Evolutionary conservation across 2,113 vertebrate genomes (phyloP), one percentile per base, ranked within the genome.

Genomic region (Zeus faber): DNA sequence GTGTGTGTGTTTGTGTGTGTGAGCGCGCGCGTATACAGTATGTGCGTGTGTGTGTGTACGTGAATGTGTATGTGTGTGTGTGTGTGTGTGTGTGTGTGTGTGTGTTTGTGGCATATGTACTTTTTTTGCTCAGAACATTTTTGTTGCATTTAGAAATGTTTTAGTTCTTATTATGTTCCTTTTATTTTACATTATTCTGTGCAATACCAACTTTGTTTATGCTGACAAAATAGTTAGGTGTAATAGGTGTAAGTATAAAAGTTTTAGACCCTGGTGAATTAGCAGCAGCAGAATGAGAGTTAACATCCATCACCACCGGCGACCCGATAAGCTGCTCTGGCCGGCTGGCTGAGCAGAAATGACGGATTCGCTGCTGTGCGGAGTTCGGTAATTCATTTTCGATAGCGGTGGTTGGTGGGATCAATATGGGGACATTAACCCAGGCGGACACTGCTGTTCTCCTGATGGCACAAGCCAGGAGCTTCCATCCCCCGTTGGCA

Each of bases 371-470:
- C 78, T 83, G 78, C 77, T 68, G 74, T 70, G 77, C 80, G 66
- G 70, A 77, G 72, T 76, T 77, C 66, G 79, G 81, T 86, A 83
- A 89, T 87, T 89, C 81, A 85, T 87, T 86, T 89, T 83, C 85
- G 75, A 86, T 89, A 85, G 79, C 81, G 67, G 72, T 81, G 84
- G 75, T 83, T 78, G 74, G 76, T 72, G 67, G 62, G 87, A 88
- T 88, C 87, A 69, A 89, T 89, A 84, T 48, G 50, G 72, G 82
- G 82, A 85, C 78, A 87, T 85, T 81, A 88, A 83, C 84, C 84
- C 87, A 70, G 76, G 75, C 73, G 81, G 78, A 87, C 76, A 78
- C 78, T 74, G 81, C 76, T 80, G 83, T 72, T 79, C 76, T 83
- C 77, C 66, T 67, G 80, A 74, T 82, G 80, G 68, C 83, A 86